Percentiles rank a stretch among this genome's conserved stretches.
These are phyloP conservation scores for Cephus rjabovi DNA, from an alignment of 2,888 invertebrate species.

Conservation along the genomic window DNA sequence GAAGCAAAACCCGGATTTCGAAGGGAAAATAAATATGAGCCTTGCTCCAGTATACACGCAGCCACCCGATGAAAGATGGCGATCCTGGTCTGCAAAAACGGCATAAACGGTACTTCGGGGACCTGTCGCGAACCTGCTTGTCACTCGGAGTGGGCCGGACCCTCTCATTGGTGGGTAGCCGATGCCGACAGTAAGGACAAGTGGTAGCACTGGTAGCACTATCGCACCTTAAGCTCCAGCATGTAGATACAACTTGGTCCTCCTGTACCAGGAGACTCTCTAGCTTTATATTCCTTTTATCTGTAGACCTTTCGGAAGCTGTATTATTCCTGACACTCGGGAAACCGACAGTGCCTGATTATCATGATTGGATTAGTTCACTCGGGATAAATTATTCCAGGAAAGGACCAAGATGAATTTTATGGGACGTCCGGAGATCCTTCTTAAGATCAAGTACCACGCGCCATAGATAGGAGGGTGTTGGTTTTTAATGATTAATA, in stretches of 20 bases:
- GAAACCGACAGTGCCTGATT: neutral
- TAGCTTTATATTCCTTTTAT: neutral
- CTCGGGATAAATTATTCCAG: neutral
- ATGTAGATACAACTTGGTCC: neutral
- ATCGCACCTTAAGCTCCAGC: neutral
- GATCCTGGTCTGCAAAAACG: constrained; percentile 8
- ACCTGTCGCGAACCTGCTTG: constrained; percentile 32
- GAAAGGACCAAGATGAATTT: neutral
- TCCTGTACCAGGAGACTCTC: neutral
- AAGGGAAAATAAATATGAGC: constrained; percentile 6
- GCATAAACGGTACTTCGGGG: constrained; percentile 29
- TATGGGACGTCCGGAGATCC: neutral
- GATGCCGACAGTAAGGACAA: constrained; percentile 21
- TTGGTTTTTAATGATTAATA: neutral
- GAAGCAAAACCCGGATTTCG: constrained; percentile 6
- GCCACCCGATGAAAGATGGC: constrained; percentile 6
- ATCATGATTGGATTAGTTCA: neutral
- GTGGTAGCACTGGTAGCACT: neutral
- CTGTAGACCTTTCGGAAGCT: neutral
- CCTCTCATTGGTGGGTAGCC: constrained; percentile 27
- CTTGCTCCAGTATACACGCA: neutral
- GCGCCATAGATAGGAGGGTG: neutral
- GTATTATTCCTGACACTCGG: neutral
- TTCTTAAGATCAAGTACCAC: neutral
- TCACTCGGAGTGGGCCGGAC: constrained; percentile 29